Evolutionary conservation across 2,888 invertebrate species (phyloP).

Genomic region (Labia minor): DNA sequence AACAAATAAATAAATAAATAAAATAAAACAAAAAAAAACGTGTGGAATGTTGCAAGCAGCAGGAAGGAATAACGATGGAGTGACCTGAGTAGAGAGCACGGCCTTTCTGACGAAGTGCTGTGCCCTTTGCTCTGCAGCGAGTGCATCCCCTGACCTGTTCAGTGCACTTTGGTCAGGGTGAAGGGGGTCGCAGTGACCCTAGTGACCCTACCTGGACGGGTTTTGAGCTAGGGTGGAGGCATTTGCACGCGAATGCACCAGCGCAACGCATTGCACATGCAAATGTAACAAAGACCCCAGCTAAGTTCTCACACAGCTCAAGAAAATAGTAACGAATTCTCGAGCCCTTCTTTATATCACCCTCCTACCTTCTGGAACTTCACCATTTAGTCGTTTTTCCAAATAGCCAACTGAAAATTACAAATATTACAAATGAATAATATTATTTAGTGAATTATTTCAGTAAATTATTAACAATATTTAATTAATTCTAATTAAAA

Average conservation of each 20-base stretch:
- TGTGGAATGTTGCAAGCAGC: neutral
- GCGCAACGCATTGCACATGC: slow-evolving; percentile 13
- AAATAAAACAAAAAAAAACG: neutral
- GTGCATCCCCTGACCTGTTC: neutral
- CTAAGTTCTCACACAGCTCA: neutral
- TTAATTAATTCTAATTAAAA: no score
- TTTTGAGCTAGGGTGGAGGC: neutral
- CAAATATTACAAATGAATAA: no score
- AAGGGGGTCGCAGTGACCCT: neutral
- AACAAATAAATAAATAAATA: neutral
- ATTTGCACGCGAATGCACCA: slow-evolving; percentile 3
- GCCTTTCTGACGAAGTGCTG: neutral
- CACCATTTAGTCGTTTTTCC: no score
- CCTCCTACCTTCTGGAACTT: neutral
- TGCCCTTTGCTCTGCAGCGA: neutral
- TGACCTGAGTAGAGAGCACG: neutral
- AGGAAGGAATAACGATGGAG: no score
- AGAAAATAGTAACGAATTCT: neutral
- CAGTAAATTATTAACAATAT: no score
- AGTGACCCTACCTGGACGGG: neutral
- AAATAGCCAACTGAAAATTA: no score
- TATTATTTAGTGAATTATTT: no score
- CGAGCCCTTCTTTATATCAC: no score
- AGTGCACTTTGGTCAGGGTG: no score
- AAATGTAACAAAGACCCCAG: neutral